Conservation (phyloP, 2,797 vertebrate species). For the Bradypus variegatus region DNA sequence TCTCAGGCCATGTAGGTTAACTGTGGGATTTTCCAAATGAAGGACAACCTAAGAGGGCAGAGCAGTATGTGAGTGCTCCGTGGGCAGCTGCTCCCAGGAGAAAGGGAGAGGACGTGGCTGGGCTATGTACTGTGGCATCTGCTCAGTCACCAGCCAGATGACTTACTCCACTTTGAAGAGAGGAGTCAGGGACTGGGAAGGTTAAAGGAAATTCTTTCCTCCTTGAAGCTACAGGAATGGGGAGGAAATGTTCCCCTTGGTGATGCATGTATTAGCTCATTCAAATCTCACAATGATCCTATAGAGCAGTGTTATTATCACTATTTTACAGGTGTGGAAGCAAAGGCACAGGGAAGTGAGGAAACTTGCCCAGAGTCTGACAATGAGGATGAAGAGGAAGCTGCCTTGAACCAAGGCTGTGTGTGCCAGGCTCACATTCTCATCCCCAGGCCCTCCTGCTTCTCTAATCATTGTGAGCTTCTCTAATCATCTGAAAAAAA, state of each 20-base stretch:
- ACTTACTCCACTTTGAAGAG: no score
- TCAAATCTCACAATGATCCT: neutral
- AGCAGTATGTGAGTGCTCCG: neutral
- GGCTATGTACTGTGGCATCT: neutral
- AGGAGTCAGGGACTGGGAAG: no score
- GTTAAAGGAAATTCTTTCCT: neutral
- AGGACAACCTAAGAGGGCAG: neutral
- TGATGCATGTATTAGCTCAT: neutral
- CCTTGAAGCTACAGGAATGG: neutral
- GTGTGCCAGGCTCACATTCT: neutral
- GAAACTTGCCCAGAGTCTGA: neutral
- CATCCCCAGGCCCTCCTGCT: neutral
- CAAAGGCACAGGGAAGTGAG: neutral
- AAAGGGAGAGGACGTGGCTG: neutral
- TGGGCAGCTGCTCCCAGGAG: neutral
- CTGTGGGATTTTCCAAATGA: neutral
- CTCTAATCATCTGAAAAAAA: slow-evolving; percentile 35
- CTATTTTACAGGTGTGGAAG: neutral
- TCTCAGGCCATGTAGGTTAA: neutral
- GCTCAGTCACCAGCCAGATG: neutral
- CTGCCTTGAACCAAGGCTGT: neutral
- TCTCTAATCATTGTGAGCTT: neutral
- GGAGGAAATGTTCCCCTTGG: neutral
- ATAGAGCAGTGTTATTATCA: neutral
- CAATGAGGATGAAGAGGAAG: rapidly evolving